Evolutionary conservation across 2,888 invertebrate species (phyloP).

Genomic region (Leptura quadrifasciata): DNA sequence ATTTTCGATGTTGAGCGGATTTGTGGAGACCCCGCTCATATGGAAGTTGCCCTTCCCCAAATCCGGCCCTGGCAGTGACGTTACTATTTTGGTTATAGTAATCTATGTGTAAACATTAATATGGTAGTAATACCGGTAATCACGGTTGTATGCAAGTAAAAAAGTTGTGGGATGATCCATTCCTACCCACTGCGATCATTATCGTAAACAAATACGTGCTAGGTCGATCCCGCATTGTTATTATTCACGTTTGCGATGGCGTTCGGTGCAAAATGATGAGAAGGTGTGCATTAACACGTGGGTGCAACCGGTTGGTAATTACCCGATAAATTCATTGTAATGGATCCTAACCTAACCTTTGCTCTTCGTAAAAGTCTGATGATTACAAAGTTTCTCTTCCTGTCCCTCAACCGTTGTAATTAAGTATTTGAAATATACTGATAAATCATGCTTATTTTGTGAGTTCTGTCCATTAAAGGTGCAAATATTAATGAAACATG

Average conservation of each 20-base stretch:
- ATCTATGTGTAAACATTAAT: neutral
- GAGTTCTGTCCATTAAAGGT: no score
- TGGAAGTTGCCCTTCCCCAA: no score
- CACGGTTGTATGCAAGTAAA: neutral
- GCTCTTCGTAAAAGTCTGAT: neutral
- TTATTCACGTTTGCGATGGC: conserved; percentile 25
- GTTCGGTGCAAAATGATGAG: conserved; percentile 8
- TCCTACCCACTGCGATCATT: conserved; percentile 20
- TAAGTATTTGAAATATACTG: neutral
- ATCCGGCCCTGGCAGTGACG: no score
- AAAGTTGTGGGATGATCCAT: conserved; percentile 20
- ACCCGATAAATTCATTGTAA: conserved; percentile 25
- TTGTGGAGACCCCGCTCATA: no score
- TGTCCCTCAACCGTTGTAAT: neutral
- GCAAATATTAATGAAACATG: no score
- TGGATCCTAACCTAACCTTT: neutral
- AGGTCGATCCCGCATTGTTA: conserved; percentile 24
- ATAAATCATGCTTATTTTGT: neutral
- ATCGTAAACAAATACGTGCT: conserved; percentile 14
- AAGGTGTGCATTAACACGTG: conserved; percentile 34
- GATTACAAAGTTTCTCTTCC: conserved; percentile 1
- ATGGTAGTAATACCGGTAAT: conserved; percentile 1
- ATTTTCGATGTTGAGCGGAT: no score
- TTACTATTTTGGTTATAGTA: neutral
- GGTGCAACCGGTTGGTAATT: conserved; percentile 38